These are phyloP conservation scores for Hydra vulgaris DNA, from an alignment of 30 jellyfish, hydroid and myxozoan genomes.

Conservation along the genomic window DNA sequence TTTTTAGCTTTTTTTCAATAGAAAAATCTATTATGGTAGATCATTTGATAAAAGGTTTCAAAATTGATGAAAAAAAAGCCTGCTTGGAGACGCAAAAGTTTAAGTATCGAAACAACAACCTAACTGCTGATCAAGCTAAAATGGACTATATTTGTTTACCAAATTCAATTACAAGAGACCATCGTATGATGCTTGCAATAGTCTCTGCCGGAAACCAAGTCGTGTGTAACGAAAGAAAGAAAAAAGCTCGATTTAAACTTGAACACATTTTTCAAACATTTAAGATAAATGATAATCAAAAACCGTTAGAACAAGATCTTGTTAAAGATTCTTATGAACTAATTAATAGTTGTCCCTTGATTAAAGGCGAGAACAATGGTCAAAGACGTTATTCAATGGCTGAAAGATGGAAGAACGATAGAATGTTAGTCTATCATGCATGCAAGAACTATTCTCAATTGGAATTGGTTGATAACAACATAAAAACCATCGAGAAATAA, in stretches of 20 bases:
- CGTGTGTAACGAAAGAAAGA: not conserved
- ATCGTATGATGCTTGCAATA: slow-evolving; percentile 1
- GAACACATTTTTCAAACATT: not conserved
- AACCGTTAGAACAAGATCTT: not conserved
- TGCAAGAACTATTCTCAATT: slow-evolving; percentile 3
- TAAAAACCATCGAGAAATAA: no score
- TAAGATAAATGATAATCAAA: not conserved
- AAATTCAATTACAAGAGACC: not conserved
- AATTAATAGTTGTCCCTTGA: slow-evolving; percentile 5
- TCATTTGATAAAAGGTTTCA: not conserved
- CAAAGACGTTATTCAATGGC: not conserved
- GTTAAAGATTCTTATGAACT: not conserved
- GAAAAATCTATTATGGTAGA: not conserved
- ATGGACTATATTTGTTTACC: not conserved
- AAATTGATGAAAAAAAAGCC: not conserved
- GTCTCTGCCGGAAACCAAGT: not conserved
- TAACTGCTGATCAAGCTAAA: not conserved
- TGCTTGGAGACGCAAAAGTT: not conserved
- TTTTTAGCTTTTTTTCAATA: no score
- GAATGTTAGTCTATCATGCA: not conserved
- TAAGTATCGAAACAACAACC: not conserved
- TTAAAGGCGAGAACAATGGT: not conserved
- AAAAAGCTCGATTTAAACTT: not conserved
- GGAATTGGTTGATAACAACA: no score
- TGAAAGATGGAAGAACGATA: not conserved